Evolutionary conservation across 2,888 invertebrate genomes (phyloP).

Genomic region (Chirona hameri): DNA sequence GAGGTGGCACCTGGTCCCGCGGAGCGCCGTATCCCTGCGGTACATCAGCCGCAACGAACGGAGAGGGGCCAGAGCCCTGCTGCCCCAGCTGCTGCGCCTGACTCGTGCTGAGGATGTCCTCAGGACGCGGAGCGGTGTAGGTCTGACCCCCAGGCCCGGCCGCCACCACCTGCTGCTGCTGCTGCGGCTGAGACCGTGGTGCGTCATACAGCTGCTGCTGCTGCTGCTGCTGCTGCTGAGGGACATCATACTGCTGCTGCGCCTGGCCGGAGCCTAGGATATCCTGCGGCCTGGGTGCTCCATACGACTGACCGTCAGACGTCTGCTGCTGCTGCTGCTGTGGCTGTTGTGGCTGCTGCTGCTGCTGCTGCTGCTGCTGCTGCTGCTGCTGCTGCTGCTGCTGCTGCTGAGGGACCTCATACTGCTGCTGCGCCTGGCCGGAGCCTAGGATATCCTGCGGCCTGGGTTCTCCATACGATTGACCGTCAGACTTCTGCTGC

Average conservation of each 20-base stretch:
- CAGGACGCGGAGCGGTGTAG: not conserved
- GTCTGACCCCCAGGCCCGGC: not conserved
- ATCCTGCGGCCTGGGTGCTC: not conserved
- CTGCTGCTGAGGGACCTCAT: not conserved
- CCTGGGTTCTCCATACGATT: not conserved
- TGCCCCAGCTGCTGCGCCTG: not conserved
- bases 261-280: not conserved
- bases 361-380: not conserved
- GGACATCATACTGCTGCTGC: not conserved
- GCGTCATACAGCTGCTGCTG: not conserved
- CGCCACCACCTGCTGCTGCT: not conserved
- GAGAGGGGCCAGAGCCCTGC: not conserved
- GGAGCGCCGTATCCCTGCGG: too few species aligned
- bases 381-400: not conserved
- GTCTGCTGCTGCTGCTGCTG: not conserved
- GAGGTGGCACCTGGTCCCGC: too few species aligned
- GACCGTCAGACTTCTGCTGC: too few species aligned
- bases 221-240: not conserved
- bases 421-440: not conserved
- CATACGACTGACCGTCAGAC: not conserved
- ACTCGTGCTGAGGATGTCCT: not conserved
- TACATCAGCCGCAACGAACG: not conserved
- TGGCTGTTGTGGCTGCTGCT: not conserved
- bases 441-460: not conserved
- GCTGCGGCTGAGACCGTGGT: not conserved